Evolutionary conservation across 2,888 invertebrate genomes (phyloP), one percentile per base, ranked within the genome.

Genomic region (Drosophila tripunctata): DNA sequence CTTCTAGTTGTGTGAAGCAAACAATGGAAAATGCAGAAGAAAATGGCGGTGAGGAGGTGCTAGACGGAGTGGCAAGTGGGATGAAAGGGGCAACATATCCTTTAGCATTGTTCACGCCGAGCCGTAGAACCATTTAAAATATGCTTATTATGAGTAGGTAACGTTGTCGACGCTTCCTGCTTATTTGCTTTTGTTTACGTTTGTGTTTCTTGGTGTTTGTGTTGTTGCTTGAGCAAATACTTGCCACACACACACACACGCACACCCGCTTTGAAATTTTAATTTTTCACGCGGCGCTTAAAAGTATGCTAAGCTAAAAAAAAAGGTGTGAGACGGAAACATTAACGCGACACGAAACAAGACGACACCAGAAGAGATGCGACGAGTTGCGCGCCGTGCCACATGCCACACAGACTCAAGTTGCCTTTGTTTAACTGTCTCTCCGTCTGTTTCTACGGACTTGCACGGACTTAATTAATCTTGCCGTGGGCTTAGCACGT

Each of bases 401-500:
- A 52, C 30, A 38, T 58, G 75, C 43, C 43, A 22, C 65, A 50
- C 41, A 14, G 70, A 41, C 54, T 64, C 71, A 51, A 71, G 77
- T 64, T 61, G 66, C 54, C 69, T n/a, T 78, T 67, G 68, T 58
- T 58, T 56, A 51, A 30, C 31, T 58, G 24, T 43, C 19, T 12
- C 30, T 10, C 24, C 3, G 8, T 27, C 50, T 38, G 12, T 22
- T 55, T 50, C 48, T 57, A 47, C 82, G 60, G 62, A n/a, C n/a
- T 55, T 60, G 57, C 56, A 63, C 73, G 75, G 75, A 87, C 81
- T 81, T 81, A 81, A 81, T 81, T 81, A 81, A 87, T 81, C 81
- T 81, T 84, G 81, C 85, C 82, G 71, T 69, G 67, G 75, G 81
- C 87, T 84, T 87, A 81, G 78, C 75, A 78, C 75, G 71, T 83